Percentiles rank a stretch among this genome's conserved stretches.
These are phyloP conservation scores for Acanthaster planci DNA, from an alignment of 35 echinoderm and acorn worm species.

Conservation along the genomic window DNA sequence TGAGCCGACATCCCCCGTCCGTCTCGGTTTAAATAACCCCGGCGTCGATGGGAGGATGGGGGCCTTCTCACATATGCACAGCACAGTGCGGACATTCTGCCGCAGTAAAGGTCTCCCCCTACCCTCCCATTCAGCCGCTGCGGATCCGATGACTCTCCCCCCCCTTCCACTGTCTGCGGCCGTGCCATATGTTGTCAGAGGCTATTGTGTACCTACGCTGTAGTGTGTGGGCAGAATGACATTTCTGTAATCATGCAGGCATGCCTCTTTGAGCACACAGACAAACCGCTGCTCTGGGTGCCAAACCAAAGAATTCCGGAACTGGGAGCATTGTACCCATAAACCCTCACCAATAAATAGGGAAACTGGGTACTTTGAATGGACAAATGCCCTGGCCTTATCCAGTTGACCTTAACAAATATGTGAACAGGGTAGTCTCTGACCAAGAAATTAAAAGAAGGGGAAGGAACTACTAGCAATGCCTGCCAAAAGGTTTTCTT, in stretches of 20 bases:
- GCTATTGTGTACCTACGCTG: constrained; percentile 30
- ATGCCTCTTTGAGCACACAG: constrained; percentile 1
- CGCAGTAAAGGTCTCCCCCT: not conserved
- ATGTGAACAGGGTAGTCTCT: not conserved
- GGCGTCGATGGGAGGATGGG: not conserved
- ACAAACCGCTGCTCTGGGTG: not conserved
- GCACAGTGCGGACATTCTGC: not conserved
- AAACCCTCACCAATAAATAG: not conserved
- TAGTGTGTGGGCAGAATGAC: constrained; percentile 30
- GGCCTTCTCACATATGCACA: not conserved
- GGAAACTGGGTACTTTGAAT: constrained; percentile 14
- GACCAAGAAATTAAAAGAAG: too few relatives aligned
- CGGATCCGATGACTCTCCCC: not conserved
- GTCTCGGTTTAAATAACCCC: constrained; percentile 18
- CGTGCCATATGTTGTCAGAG: constrained; percentile 7
- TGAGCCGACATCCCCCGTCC: not conserved
- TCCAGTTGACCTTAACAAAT: constrained; percentile 12
- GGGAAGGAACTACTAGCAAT: too few relatives aligned
- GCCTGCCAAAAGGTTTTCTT: too few relatives aligned
- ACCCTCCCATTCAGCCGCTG: too few relatives aligned
- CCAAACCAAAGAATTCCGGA: constrained; percentile 1
- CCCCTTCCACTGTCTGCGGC: not conserved
- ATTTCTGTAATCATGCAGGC: constrained; percentile 15
- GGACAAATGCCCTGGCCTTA: not conserved
- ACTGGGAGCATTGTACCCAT: not conserved